phyloP scores from a whole-genome alignment of 2,888 invertebrate genomes.

The Nomada fucata region DNA sequence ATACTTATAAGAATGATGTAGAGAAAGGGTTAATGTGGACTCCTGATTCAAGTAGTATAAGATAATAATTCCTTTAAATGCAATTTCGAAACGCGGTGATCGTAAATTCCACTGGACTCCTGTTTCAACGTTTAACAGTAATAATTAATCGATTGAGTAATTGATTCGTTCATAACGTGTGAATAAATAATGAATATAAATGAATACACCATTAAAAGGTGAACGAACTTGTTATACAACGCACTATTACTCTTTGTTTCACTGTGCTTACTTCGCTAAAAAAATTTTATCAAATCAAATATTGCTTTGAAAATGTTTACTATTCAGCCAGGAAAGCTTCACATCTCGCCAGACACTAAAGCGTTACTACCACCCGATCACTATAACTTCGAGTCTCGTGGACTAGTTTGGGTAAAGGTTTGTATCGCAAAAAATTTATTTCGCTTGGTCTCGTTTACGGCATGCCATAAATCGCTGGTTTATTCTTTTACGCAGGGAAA shows the following conservation, averaged over 20 bases:
- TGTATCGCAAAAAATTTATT: slow-evolving; percentile 54
- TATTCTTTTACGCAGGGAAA: slow-evolving; percentile 88
- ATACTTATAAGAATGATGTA: no score
- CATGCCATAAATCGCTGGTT: slow-evolving; percentile 22
- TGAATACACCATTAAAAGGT: no score
- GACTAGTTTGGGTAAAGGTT: slow-evolving; percentile 92
- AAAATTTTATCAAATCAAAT: not conserved
- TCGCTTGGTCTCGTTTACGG: not conserved
- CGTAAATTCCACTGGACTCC: no score
- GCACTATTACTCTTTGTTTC: not conserved
- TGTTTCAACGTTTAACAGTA: no score
- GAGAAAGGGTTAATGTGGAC: no score
- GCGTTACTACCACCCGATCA: slow-evolving; percentile 88
- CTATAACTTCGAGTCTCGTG: slow-evolving; percentile 89
- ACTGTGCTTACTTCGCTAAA: not conserved
- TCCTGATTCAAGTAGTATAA: no score
- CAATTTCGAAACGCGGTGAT: no score
- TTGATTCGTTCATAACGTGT: no score
- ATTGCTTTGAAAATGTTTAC: not conserved
- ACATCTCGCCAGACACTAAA: slow-evolving; percentile 91
- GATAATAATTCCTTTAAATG: no score
- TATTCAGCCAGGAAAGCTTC: slow-evolving; percentile 88
- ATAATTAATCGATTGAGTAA: not conserved
- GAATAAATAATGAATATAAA: no score
- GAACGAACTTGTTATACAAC: no score